Evolutionary conservation across 2,888 invertebrate genomes (phyloP).

Genomic region (Onchidella celtica): DNA sequence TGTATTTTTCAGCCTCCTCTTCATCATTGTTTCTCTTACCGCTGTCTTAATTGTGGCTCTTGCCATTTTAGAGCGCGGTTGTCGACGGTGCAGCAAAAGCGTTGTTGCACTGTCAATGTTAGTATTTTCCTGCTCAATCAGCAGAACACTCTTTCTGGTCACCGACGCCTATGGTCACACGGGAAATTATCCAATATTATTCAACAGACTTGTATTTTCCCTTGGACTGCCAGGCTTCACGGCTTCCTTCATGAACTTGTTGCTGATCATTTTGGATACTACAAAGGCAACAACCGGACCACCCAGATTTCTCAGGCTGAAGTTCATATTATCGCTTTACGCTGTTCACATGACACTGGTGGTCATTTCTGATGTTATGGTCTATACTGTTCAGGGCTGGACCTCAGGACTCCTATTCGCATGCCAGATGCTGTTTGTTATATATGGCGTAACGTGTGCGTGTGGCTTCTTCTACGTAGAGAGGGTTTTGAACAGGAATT

Average conservation of each 20-base stretch:
- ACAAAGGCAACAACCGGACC: constrained; percentile 69
- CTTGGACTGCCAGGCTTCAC: constrained; percentile 65
- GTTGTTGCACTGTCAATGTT: constrained; percentile 62
- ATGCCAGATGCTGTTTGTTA: constrained; percentile 64
- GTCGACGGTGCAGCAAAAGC: constrained; percentile 51
- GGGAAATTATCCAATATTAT: constrained; percentile 43
- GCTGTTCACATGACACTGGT: constrained; percentile 61
- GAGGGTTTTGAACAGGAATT: constrained; percentile 58
- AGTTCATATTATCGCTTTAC: constrained; percentile 59
- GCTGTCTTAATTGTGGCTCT: constrained; percentile 51
- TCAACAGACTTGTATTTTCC: constrained; percentile 62
- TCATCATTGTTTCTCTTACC: constrained; percentile 46
- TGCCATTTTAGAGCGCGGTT: constrained; percentile 51
- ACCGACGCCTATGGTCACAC: constrained; percentile 62
- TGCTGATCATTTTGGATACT: constrained; percentile 68
- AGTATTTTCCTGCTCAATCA: constrained; percentile 58
- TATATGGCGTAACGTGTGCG: constrained; percentile 61
- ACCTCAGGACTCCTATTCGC: constrained; percentile 61
- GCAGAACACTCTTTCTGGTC: constrained; percentile 58
- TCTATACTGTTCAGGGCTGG: constrained; percentile 50
- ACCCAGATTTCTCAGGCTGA: constrained; percentile 63
- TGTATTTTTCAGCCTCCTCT: constrained; percentile 59
- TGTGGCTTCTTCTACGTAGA: constrained; percentile 65
- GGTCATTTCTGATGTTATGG: constrained; percentile 57
- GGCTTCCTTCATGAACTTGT: constrained; percentile 64